Conservation (phyloP, 1,140 invertebrate genomes). For the Atta colombica region DNA sequence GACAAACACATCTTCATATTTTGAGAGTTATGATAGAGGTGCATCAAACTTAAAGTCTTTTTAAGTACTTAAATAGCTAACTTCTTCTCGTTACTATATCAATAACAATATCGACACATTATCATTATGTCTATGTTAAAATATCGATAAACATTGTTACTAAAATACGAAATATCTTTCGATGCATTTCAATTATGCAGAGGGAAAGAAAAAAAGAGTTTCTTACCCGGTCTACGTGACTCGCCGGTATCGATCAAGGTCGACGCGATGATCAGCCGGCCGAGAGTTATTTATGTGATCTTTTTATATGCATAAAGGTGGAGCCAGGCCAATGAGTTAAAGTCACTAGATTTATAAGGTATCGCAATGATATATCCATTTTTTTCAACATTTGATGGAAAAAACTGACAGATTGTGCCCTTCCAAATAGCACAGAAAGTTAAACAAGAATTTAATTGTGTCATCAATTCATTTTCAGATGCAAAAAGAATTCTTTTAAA, state of each 20-base stretch:
- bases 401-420: no score
- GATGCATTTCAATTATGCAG: neutral
- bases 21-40: no score
- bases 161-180: neutral
- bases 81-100: neutral
- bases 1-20: no score
- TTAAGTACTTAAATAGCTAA: no score
- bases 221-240: neutral
- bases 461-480: no score
- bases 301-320: neutral
- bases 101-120: neutral
- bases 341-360: no score
- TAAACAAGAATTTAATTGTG: no score
- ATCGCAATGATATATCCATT: no score
- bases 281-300: neutral
- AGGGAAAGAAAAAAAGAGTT: neutral
- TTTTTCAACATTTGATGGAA: no score
- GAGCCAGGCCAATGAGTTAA: neutral
- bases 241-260: constrained; percentile 36
- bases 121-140: neutral
- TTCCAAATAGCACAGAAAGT: no score
- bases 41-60: no score
- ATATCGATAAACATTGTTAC: neutral
- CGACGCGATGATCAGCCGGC: constrained; percentile 9
- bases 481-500: no score